Evolutionary conservation across 1,140 invertebrate species (phyloP).

Genomic region (Lucilia sericata): DNA sequence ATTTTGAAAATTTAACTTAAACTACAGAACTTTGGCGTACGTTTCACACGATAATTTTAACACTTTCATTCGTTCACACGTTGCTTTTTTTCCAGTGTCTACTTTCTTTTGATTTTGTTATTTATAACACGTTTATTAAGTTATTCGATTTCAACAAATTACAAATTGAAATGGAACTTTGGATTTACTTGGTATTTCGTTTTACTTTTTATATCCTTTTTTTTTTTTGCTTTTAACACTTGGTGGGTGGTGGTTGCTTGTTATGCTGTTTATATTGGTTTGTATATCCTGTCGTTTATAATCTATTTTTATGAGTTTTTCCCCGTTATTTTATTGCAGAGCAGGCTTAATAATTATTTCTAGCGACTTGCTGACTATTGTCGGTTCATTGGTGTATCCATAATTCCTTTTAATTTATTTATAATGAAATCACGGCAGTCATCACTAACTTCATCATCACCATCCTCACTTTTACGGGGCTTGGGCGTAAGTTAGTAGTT

Average conservation of each 20-base stretch:
- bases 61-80: not conserved
- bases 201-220: not conserved
- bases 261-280: not conserved
- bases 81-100: not conserved
- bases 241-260: not conserved
- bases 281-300: not conserved
- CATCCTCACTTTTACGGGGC: not conserved
- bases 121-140: not conserved
- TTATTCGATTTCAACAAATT: conserved; percentile 33
- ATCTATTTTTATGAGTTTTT: conserved; percentile 22
- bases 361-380: not conserved
- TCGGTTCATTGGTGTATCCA: not conserved
- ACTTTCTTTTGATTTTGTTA: conserved; percentile 5
- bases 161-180: conserved; percentile 16
- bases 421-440: conserved; percentile 11
- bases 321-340: not conserved
- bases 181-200: not conserved
- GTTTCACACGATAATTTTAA: not conserved
- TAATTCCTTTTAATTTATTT: conserved; percentile 36
- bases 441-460: not conserved
- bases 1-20: not conserved
- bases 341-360: not conserved
- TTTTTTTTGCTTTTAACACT: conserved; percentile 19
- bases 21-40: not conserved
- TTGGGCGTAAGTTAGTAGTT: not conserved